Conservation (phyloP, 1,140 invertebrate species). For the Euura saliciscinereae region DNA sequence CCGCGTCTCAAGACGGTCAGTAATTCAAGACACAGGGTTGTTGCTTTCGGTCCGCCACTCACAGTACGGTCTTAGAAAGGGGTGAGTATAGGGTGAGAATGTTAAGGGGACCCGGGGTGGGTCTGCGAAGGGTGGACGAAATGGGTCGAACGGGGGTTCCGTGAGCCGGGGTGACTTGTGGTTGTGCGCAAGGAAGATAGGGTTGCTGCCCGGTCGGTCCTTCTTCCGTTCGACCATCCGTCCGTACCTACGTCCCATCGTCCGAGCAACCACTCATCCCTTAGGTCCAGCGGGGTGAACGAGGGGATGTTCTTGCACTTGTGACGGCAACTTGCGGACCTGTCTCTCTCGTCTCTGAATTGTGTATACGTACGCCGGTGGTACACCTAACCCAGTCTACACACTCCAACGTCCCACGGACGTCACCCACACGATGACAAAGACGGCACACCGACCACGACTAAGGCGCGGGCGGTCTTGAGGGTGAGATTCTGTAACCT, state of each 20-base stretch:
- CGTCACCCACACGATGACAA: not conserved
- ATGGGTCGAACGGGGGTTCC: not conserved
- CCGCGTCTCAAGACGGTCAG: not conserved
- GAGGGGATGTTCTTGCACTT: slow-evolving; percentile 52
- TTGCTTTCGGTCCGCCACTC: not conserved
- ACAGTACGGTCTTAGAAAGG: not conserved
- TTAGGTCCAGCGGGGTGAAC: slow-evolving; percentile 30
- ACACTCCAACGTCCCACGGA: no score
- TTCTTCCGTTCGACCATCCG: slow-evolving; percentile 7
- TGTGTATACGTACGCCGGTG: no score
- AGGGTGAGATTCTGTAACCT: not conserved
- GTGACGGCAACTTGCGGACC: slow-evolving; percentile 24
- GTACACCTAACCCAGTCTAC: no score
- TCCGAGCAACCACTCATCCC: slow-evolving; percentile 13
- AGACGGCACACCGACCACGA: not conserved
- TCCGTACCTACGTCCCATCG: not conserved
- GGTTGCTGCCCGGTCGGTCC: slow-evolving; percentile 38
- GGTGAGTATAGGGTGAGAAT: slow-evolving; percentile 4
- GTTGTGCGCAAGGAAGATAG: slow-evolving; percentile 56
- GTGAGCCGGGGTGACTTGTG: slow-evolving; percentile 50
- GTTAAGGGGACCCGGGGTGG: not conserved
- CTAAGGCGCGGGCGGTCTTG: not conserved
- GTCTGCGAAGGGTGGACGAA: not conserved
- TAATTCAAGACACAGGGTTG: slow-evolving; percentile 4
- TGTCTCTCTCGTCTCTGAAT: slow-evolving; percentile 11